Evolutionary conservation across 2,797 vertebrate genomes (phyloP).

Genomic region (Centroberyx gerrardi): DNA sequence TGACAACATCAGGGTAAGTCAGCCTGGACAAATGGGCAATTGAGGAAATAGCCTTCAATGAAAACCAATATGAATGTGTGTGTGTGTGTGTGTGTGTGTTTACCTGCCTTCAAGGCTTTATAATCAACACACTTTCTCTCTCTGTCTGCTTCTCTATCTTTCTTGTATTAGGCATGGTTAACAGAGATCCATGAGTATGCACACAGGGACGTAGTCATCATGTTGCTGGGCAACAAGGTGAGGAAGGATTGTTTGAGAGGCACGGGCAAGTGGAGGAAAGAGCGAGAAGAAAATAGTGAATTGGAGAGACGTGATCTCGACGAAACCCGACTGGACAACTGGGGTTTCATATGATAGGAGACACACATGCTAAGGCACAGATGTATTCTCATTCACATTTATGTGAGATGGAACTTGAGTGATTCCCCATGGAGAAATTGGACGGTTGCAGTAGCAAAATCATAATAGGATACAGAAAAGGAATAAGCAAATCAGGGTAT

Average conservation of each 20-base stretch:
- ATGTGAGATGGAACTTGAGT: no score
- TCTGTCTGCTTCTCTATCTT: constrained; percentile 7
- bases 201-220: constrained; percentile 95
- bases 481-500: no score
- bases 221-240: constrained; percentile 99
- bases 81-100: neutral
- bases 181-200: constrained; percentile 96
- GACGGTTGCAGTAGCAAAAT: no score
- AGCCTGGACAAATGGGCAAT: neutral
- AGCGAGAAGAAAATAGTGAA: constrained; percentile 1
- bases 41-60: constrained; percentile 1
- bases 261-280: constrained; percentile 11
- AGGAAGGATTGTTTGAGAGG: constrained; percentile 38
- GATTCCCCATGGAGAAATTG: no score
- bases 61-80: neutral
- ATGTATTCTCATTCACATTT: neutral
- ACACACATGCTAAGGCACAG: neutral
- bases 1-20: constrained; percentile 92
- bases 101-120: neutral
- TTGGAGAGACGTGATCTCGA: neutral
- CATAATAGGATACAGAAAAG: no score
- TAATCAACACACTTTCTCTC: constrained; percentile 1
- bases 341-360: neutral
- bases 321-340: neutral
- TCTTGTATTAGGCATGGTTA: constrained; percentile 91